Percentiles rank a stretch among this genome's conserved stretches.
Conservation (phyloP, 2,888 invertebrate genomes). For the Villa cingulata region DNA sequence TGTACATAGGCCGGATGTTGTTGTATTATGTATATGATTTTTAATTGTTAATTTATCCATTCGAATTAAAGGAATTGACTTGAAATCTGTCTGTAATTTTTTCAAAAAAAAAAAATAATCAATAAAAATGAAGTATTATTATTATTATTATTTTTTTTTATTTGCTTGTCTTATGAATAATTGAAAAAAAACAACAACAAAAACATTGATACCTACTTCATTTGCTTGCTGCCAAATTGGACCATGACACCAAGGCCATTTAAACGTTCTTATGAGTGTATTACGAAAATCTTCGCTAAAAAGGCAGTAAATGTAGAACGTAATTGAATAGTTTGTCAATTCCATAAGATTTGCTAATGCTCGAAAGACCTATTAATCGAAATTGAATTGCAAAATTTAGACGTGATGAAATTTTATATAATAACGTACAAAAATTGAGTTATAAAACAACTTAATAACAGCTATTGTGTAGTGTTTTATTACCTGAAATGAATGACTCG, state of each 20-base stretch:
- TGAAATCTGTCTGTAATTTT: slow-evolving; percentile 17
- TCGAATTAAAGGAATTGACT: slow-evolving; percentile 24
- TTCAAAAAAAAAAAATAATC: neutral
- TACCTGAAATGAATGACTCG: slow-evolving; percentile 50
- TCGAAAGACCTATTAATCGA: slow-evolving; percentile 53
- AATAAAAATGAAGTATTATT: neutral
- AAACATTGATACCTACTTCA: slow-evolving; percentile 21
- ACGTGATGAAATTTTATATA: no score
- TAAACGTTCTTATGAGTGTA: slow-evolving; percentile 50
- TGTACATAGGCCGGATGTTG: slow-evolving; percentile 30
- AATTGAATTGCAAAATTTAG: no score
- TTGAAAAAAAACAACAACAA: neutral
- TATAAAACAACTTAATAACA: neutral
- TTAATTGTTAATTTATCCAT: slow-evolving; percentile 23
- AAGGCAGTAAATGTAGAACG: slow-evolving; percentile 65
- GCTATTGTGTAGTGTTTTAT: slow-evolving; percentile 7
- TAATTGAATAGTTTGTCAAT: slow-evolving; percentile 61
- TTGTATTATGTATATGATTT: slow-evolving; percentile 30
- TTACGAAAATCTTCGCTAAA: slow-evolving; percentile 64
- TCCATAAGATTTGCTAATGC: slow-evolving; percentile 60
- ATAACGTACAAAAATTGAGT: no score
- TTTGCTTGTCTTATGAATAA: neutral
- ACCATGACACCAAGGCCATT: slow-evolving; percentile 40
- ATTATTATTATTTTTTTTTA: no score
- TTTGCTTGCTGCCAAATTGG: slow-evolving; percentile 27